These are phyloP conservation scores for Hydractinia symbiolongicarpus DNA, from an alignment of 30 jellyfish, hydroid and myxozoan genomes.

Conservation along the genomic window DNA sequence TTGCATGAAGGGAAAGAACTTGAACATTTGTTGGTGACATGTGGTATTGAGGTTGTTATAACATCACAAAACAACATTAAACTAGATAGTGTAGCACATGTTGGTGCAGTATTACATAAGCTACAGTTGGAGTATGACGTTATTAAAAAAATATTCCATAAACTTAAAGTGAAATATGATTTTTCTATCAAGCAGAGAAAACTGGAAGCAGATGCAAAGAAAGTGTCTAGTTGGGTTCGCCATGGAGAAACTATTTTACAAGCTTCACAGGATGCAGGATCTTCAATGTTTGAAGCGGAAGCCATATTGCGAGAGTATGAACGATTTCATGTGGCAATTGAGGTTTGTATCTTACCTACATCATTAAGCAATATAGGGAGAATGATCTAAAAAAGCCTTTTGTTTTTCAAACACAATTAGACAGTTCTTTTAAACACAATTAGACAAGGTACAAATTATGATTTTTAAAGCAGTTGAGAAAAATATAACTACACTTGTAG, in stretches of 20 bases:
- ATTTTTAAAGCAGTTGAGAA: no score
- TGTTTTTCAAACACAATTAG: no score
- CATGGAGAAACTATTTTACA: slow-evolving; percentile 88
- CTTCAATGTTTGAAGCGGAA: slow-evolving; percentile 93
- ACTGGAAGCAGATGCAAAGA: slow-evolving; percentile 88
- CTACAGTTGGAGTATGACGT: slow-evolving; percentile 48
- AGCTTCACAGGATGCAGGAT: slow-evolving; percentile 91
- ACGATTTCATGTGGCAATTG: slow-evolving; percentile 90
- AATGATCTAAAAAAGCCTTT: no score
- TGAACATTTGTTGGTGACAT: slow-evolving; percentile 46
- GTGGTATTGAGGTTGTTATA: slow-evolving; percentile 75
- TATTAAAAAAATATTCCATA: slow-evolving; percentile 42
- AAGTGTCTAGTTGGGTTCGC: slow-evolving; percentile 90
- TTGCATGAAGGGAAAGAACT: slow-evolving; percentile 60
- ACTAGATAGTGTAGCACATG: slow-evolving; percentile 59
- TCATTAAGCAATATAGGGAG: no score
- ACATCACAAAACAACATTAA: slow-evolving; percentile 48
- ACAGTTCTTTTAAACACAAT: no score
- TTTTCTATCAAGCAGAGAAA: slow-evolving; percentile 55
- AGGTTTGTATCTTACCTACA: slow-evolving; percentile 43
- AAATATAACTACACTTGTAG: no score
- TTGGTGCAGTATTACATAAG: slow-evolving; percentile 56
- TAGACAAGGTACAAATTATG: no score
- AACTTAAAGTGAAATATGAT: slow-evolving; percentile 42
- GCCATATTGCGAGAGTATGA: slow-evolving; percentile 94